Evolutionary conservation across 1,140 invertebrate genomes (phyloP), one percentile per base, ranked within the genome.

Genomic region (Drosophila kikkawai): DNA sequence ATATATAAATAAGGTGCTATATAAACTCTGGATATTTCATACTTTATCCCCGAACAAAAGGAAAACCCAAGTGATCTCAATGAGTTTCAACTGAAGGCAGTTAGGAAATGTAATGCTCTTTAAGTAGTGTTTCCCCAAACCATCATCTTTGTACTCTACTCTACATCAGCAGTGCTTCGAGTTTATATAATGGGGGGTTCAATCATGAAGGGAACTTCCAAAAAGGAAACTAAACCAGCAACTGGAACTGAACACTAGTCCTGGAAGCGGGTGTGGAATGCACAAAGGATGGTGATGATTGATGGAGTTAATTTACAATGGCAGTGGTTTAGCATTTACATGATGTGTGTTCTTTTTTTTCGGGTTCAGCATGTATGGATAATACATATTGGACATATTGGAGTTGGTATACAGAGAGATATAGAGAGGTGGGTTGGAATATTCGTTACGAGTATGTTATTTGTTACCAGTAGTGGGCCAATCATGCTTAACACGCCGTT

Each of bases 391-490:
- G 60, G 47, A 78, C 53, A 55, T 55, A 55, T 37, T 55, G 53
- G 53, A 22, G 1, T 64, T 65, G 75, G 67, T 76, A 87, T 51
- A 66, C 65, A 41, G 57, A 41, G 57, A 63, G 48, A 75, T 70
- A 57, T 61, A 74, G 56, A 77, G 75, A 75, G 70, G 74, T 75
- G 71, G 71, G 70, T 66, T 61, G 26, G 67, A 64, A 44, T 75
- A 67, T 50, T 84, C 80, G 69, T 44, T 70, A 69, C 67, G 47
- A 69, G 55, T 61, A 84, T 90, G 81, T 82, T 76, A 67, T 71
- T 74, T 91, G 91, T 92, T 92, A 92, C 91, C 91, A 92, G 91
- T 92, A 92, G 91, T 92, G 91, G 91, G 91, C 91, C 91, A 92
- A 92, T 92, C 91, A 92, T 92, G 91, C 91, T 92, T 79, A 79